Conservation (phyloP, 2,888 invertebrate species). For the Agrotis segetum region DNA sequence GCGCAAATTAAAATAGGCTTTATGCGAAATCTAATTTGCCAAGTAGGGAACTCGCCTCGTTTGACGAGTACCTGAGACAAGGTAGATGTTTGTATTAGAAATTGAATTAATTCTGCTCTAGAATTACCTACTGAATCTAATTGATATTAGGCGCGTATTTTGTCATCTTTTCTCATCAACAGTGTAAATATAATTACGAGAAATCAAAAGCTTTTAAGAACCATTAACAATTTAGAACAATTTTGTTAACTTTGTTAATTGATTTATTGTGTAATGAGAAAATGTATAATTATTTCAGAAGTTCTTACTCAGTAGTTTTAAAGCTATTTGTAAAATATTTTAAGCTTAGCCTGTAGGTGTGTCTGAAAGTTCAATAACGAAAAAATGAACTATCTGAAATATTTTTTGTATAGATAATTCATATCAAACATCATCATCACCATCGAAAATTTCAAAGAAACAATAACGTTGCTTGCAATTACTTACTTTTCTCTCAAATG, state of each 20-base stretch:
- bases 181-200: constrained; percentile 65
- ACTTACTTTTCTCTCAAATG: no score
- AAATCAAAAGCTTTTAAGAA: constrained; percentile 65
- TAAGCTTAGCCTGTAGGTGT: no score
- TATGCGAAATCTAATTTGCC: constrained; percentile 90
- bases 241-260: constrained; percentile 45
- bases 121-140: constrained; percentile 77
- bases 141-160: constrained; percentile 69
- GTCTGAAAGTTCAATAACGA: no score
- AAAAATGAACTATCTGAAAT: no score
- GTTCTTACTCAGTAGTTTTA: no score
- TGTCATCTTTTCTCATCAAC: constrained; percentile 61
- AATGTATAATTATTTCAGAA: constrained; percentile 16
- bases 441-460: no score
- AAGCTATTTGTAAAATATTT: no score
- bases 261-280: constrained; percentile 32
- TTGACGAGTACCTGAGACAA: constrained; percentile 79
- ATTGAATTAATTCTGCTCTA: constrained; percentile 88
- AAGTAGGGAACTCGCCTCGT: constrained; percentile 84
- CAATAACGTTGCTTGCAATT: no score
- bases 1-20: constrained; percentile 91
- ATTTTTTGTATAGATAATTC: no score
- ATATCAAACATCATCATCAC: no score
- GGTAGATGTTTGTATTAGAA: constrained; percentile 87
- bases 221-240: constrained; percentile 52